Evolutionary conservation across 1,140 invertebrate genomes (phyloP).

Genomic region (Paralvinella palmiformis): DNA sequence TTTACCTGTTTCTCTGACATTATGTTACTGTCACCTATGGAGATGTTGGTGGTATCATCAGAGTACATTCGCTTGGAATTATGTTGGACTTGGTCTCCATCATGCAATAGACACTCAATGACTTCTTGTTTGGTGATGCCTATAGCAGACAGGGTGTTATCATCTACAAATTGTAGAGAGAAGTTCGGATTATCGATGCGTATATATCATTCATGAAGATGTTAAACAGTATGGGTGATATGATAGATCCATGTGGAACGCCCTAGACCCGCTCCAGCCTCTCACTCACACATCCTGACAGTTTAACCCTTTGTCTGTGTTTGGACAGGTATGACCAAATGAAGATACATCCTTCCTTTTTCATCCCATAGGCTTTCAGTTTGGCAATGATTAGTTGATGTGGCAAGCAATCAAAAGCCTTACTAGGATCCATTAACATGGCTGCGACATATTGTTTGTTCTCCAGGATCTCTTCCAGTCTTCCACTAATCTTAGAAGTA

Average conservation of each 20-base stretch:
- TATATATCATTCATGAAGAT: background rate
- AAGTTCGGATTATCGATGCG: no score
- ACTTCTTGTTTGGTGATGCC: no score
- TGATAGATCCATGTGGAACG: slow-evolving; percentile 1
- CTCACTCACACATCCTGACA: background rate
- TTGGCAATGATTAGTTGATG: slow-evolving; percentile 7
- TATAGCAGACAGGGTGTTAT: background rate
- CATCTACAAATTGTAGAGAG: background rate
- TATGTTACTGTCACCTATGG: no score
- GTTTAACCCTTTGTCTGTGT: background rate
- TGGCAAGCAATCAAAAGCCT: slow-evolving; percentile 17
- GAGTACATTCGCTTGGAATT: no score
- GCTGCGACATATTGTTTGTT: slow-evolving; percentile 10
- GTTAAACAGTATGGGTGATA: background rate
- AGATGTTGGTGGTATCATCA: no score
- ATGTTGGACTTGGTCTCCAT: no score
- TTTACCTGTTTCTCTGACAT: no score
- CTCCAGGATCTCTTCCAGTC: no score
- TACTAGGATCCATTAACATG: slow-evolving; percentile 12
- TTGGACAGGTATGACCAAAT: background rate
- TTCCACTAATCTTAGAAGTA: no score
- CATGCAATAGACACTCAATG: no score
- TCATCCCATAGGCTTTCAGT: slow-evolving; percentile 8
- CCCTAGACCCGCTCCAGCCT: background rate
- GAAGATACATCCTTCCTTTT: background rate